A percentile compares a stretch with the other conserved stretches of the same genome.
Evolutionary conservation across 2,113 vertebrate genomes (phyloP).

Genomic region (Aptenodytes forsteri): DNA sequence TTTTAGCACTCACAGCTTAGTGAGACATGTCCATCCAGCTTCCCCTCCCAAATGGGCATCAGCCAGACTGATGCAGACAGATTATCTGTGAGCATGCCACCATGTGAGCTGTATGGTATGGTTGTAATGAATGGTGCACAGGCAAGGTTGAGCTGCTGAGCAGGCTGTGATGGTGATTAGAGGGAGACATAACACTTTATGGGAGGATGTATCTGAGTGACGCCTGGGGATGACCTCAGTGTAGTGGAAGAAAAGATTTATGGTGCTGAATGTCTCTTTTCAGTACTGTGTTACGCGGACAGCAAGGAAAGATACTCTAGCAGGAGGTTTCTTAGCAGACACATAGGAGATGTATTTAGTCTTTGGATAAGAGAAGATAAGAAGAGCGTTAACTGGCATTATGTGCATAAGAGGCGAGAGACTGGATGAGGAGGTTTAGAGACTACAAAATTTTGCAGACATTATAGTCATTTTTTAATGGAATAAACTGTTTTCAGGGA

Average conservation of each 20-base stretch:
- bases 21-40: neutral
- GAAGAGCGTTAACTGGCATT: neutral
- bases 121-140: neutral
- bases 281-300: neutral
- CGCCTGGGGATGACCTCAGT: neutral
- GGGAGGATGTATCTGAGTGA: neutral
- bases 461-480: neutral
- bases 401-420: neutral
- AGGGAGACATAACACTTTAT: neutral
- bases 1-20: neutral
- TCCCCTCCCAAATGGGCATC: neutral
- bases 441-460: neutral
- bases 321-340: neutral
- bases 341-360: neutral
- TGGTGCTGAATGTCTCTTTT: neutral
- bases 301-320: neutral
- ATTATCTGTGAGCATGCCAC: neutral
- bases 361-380: neutral
- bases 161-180: neutral
- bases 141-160: neutral
- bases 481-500: neutral
- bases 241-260: neutral
- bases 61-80: neutral
- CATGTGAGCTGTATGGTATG: rapidly evolving
- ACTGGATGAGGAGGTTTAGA: neutral